Evolutionary conservation across 2,797 vertebrate species (phyloP).

Genomic region (Onychomys torridus): DNA sequence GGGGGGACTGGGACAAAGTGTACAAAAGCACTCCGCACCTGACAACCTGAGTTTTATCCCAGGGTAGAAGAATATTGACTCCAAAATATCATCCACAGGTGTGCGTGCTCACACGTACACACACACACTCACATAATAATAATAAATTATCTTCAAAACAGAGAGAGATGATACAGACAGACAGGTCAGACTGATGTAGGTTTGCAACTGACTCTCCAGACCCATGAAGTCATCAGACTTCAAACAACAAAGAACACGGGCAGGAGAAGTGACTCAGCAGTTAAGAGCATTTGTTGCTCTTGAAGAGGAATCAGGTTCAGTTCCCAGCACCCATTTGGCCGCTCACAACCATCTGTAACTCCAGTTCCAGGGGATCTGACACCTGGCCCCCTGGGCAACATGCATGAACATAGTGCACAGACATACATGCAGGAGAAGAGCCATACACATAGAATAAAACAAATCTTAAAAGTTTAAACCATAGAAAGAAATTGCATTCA

Average conservation of each 20-base stretch:
- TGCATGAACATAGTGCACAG: not conserved
- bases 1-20: not conserved
- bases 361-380: not conserved
- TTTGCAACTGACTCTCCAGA: not conserved
- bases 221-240: not conserved
- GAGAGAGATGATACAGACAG: not conserved
- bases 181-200: not conserved
- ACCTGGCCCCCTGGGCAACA: not conserved
- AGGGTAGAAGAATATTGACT: not conserved
- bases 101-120: not conserved
- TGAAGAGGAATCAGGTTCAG: not conserved
- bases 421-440: not conserved
- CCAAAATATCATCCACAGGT: not conserved
- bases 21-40: not conserved
- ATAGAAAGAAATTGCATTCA: not conserved
- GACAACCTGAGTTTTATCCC: too few relatives aligned
- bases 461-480: not conserved
- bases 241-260: not conserved
- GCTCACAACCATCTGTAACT: not conserved
- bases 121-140: not conserved
- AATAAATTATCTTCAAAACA: not conserved
- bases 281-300: not conserved
- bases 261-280: not conserved
- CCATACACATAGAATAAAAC: not conserved
- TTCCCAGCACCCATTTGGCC: not conserved